These are phyloP conservation scores for Thecocarcelia acutangulata DNA, from an alignment of 2,888 invertebrate species.

Conservation along the genomic window DNA sequence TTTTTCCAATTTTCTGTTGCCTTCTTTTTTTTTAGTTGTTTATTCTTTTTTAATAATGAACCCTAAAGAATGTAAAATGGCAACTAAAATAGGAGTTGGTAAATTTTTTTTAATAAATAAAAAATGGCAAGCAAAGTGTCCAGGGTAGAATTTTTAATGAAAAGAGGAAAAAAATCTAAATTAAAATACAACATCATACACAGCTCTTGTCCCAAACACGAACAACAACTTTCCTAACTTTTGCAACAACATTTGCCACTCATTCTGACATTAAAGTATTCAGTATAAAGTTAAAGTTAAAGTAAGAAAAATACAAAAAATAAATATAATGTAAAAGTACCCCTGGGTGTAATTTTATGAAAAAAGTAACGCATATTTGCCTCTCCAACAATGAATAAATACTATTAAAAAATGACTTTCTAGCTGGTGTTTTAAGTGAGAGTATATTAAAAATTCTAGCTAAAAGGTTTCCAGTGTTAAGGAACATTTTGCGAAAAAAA, in stretches of 20 bases:
- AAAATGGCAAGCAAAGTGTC: constrained; percentile 54
- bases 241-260: constrained; percentile 25
- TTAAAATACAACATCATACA: constrained; percentile 59
- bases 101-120: constrained; percentile 36
- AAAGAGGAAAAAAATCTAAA: constrained; percentile 58
- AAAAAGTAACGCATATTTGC: constrained; percentile 46
- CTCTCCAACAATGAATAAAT: constrained; percentile 18
- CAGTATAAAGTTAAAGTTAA: constrained; percentile 15
- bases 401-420: constrained; percentile 44
- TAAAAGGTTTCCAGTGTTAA: constrained; percentile 51
- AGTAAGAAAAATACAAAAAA: background rate
- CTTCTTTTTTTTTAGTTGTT: constrained; percentile 12
- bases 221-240: constrained; percentile 58
- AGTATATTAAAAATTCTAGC: constrained; percentile 40
- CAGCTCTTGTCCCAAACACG: constrained; percentile 35
- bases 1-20: constrained; percentile 45
- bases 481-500: constrained; percentile 19
- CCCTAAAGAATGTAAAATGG: constrained; percentile 48
- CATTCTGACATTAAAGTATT: constrained; percentile 18
- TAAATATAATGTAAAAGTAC: constrained; percentile 52
- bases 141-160: constrained; percentile 62
- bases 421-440: constrained; percentile 21
- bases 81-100: constrained; percentile 39
- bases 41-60: constrained; percentile 55
- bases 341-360: constrained; percentile 65